Evolutionary conservation across 2,888 invertebrate genomes (phyloP).

Genomic region (Caprella mutica): DNA sequence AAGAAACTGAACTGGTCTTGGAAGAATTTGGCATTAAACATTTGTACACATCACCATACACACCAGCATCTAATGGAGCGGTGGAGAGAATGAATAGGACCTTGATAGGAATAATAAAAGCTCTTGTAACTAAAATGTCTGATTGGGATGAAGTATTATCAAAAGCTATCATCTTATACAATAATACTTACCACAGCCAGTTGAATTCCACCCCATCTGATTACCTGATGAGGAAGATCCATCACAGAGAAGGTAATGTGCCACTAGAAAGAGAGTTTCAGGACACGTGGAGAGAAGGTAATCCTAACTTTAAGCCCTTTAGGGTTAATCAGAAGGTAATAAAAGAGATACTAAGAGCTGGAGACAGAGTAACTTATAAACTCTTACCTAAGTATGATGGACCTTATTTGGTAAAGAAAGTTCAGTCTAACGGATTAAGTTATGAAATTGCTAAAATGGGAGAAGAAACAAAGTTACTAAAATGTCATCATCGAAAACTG

Average conservation of each 20-base stretch:
- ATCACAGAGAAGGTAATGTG: background rate
- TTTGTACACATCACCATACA: background rate
- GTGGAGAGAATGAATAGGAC: constrained; percentile 10
- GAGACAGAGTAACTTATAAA: background rate
- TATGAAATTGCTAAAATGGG: no score
- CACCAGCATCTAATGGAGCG: background rate
- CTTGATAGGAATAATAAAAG: background rate
- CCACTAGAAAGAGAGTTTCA: background rate
- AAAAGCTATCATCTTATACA: constrained; percentile 1
- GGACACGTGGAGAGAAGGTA: constrained; percentile 6
- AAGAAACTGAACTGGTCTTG: constrained; percentile 1
- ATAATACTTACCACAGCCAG: constrained; percentile 2
- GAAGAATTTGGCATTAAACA: background rate
- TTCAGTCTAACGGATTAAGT: no score
- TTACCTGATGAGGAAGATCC: background rate
- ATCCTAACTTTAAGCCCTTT: constrained; percentile 5
- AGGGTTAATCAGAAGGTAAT: background rate
- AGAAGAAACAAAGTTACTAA: no score
- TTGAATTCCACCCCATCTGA: background rate
- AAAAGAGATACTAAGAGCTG: background rate
- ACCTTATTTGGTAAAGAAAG: no score
- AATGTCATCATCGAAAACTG: no score
- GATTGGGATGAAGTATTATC: constrained; percentile 1
- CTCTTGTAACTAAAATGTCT: background rate
- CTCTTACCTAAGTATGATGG: background rate